These are phyloP conservation scores for Buteo buteo DNA, from an alignment of 2,113 vertebrate species.

Conservation along the genomic window DNA sequence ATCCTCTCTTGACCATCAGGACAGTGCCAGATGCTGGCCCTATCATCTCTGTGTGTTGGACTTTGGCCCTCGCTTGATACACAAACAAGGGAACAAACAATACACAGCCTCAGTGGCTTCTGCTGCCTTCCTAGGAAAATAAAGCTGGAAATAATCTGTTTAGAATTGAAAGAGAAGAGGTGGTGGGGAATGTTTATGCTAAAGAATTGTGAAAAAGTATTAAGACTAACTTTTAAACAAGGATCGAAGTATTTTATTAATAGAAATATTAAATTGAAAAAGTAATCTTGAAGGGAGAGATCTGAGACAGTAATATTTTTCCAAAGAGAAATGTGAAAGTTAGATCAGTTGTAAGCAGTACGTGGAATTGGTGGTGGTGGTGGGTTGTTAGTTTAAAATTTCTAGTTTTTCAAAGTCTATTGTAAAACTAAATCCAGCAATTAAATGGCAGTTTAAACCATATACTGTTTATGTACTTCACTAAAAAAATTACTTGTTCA, in stretches of 20 bases:
- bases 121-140: neutral
- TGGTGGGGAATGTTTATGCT: neutral
- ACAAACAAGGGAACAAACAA: constrained; percentile 5
- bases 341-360: neutral
- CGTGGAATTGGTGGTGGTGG: neutral
- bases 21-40: neutral
- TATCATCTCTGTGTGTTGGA: neutral
- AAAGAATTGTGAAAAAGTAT: neutral
- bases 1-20: neutral
- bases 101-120: neutral
- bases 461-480: neutral
- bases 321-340: neutral
- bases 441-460: neutral
- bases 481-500: neutral
- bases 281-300: neutral
- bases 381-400: neutral
- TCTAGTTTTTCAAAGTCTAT: neutral
- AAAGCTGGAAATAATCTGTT: neutral
- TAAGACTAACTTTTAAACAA: neutral
- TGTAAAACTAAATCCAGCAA: constrained; percentile 8
- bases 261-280: neutral
- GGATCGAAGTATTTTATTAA: neutral
- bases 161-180: neutral
- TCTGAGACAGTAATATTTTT: neutral
- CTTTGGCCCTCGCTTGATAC: neutral